Percentiles rank a stretch among this genome's conserved stretches.
These are phyloP conservation scores for Cricetomys ansorgei DNA, from an alignment of 2,113 vertebrate genomes.

Conservation along the genomic window DNA sequence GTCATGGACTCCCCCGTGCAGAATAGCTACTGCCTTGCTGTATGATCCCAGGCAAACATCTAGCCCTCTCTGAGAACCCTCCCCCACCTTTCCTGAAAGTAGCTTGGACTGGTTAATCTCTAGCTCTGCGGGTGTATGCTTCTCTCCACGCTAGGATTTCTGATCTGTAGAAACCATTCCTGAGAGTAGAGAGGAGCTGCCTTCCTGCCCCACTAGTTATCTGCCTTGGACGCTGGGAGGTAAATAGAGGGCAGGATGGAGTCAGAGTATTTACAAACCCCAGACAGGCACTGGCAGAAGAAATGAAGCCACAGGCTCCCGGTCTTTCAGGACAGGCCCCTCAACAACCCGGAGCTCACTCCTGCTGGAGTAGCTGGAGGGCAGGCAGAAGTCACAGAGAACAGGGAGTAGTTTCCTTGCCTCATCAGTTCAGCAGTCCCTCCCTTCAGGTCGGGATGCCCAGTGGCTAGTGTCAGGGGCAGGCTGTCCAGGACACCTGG, in stretches of 20 bases:
- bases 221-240: not conserved
- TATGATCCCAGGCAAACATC: not conserved
- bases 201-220: not conserved
- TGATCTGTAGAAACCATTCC: not conserved
- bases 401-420: not conserved
- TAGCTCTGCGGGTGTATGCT: not conserved
- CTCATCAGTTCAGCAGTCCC: not conserved
- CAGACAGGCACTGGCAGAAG: not conserved
- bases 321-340: not conserved
- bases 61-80: slow-evolving; percentile 10
- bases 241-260: not conserved
- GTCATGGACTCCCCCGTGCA: not conserved
- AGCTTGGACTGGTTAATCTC: not conserved
- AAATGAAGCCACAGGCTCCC: not conserved
- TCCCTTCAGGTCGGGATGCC: not conserved
- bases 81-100: not conserved
- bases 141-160: not conserved
- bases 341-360: not conserved
- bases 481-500: not conserved
- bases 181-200: not conserved
- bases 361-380: not conserved
- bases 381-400: not conserved
- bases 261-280: not conserved
- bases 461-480: not conserved
- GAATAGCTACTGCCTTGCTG: not conserved